Evolutionary conservation across 2,113 vertebrate genomes (phyloP), one percentile per base, ranked within the genome.

Genomic region (Picathartes gymnocephalus): DNA sequence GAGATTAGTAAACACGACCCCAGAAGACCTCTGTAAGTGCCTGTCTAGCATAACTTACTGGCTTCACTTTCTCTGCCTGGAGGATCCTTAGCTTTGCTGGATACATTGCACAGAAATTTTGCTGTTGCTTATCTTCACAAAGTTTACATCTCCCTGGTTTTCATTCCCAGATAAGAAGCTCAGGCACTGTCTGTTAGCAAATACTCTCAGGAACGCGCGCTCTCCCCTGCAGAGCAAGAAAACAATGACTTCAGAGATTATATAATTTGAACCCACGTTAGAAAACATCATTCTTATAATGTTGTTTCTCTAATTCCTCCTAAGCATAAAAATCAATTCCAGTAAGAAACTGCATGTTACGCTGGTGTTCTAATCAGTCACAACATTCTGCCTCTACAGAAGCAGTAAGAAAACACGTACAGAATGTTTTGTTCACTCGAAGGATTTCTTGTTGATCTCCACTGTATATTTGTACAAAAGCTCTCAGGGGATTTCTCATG

Each of bases 1-100:
- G 70, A 97, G 96, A 97, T 96, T 96, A 97, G 97, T 95, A 95
- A 97, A 97, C 89, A 93, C 91, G 97, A 97, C 97, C 96, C 86
- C 60, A 92, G 79, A 95, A 95, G 96, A 95, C 97, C 97, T 88
- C 85, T 93, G 68, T 93, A 96, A 97, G 91, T 95, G 96, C 92
- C 88, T 96, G 95, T 94, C 93, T 96, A 81, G 92, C 96, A 95
- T 97, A 97, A 96, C 88, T 97, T 89, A 95, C 65, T 96, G 94
- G 92, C 95, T 96, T 94, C 94, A 88, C 92, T 95, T 96, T 96
- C 83, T 78, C 91, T 78, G 66, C 85, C 93, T 80, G 25, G 62
- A 92, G 95, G 65, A 91, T 94, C 56, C 54, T 88, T 83, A 92
- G 94, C 88, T 87, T 87, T 5, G 2, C 86, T 96, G 93, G 86